Evolutionary conservation across 2,888 invertebrate genomes (phyloP), one percentile per base, ranked within the genome.

Genomic region (Omphaloscelis lunosa): DNA sequence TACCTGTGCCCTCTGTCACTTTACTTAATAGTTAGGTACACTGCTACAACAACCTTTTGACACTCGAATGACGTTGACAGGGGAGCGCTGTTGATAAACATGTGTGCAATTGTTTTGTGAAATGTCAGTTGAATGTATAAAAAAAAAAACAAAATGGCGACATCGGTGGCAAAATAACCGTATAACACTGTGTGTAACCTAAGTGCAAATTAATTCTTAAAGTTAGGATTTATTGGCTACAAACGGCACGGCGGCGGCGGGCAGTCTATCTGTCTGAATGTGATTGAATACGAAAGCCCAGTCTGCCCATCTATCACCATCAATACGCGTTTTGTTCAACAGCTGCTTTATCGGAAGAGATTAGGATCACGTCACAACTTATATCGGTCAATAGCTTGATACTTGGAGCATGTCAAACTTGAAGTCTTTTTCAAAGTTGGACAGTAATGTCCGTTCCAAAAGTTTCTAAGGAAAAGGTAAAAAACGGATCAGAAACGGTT

Each of bases 271-370:
- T 58, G 65, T 65, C 51, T 48, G 27, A 45, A 62, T 48, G 61
- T 72, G 71, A 74, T 74, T 77, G 72, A 82, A 61, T 34, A 23
- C 29, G n/a, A 72, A 72, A 58, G 9, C 34, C 27, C 41, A 74
- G 69, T 58, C 11, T 20, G 17, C n/a, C 48, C n/a, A 80, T 80
- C 72, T 53, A 85, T 85, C 86, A 69, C 53, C 51, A 72, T 85
- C 61, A 74, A 81, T 53, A 34, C 29, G 29, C 41, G 29, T 39
- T 74, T 75, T 77, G 63, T 72, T 70, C 70, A 75, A 71, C 70
- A 53, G 17, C 67, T 61, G 65, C 41, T 29, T 53, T 59, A 66
- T 75, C 69, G 45, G n/a, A 59, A 67, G 68, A 58, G 68, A 70
- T 84, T 72, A 69, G 27, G 34, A 68, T 70, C 62, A 67, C 58